Percentiles rank a stretch among this genome's conserved stretches.
These are phyloP conservation scores for Yasuhikotakia modesta DNA, from an alignment of 2,797 vertebrate species.

Conservation along the genomic window DNA sequence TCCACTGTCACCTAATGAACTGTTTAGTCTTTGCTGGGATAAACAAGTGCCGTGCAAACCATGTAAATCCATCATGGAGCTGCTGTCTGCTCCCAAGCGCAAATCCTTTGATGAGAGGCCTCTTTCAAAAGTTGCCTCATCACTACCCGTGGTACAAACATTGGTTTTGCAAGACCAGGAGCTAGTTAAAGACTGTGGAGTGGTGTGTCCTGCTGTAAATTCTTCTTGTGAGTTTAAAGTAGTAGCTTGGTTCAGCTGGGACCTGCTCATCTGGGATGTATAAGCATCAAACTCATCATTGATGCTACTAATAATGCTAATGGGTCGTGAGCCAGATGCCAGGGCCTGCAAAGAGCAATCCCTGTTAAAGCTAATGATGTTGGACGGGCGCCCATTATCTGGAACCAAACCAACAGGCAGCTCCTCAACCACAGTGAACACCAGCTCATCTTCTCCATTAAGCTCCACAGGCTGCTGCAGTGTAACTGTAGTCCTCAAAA, in stretches of 20 bases:
- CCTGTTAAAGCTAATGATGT: constrained; percentile 94
- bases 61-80: constrained; percentile 62
- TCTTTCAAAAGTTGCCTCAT: constrained; percentile 66
- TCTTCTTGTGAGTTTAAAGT: constrained; percentile 76
- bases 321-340: constrained; percentile 92
- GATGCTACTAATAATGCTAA: constrained; percentile 99
- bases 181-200: constrained; percentile 81
- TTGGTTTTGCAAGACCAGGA: constrained; percentile 88
- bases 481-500: constrained; percentile 92
- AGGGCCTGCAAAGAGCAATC: constrained; percentile 92
- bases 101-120: constrained; percentile 62
- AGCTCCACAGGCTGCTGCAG: constrained; percentile 94
- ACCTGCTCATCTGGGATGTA: constrained; percentile 78
- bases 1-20: constrained; percentile 81
- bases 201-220: constrained; percentile 73
- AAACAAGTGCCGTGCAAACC: constrained; percentile 67
- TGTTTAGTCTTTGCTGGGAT: constrained; percentile 75
- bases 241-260: constrained; percentile 80
- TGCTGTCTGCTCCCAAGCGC: constrained; percentile 57
- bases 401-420: constrained; percentile 84
- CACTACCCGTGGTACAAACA: constrained; percentile 79
- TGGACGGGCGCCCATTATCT: constrained; percentile 85
- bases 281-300: constrained; percentile 97
- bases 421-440: constrained; percentile 96
- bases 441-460: constrained; percentile 96